These are phyloP conservation scores for Noctilio leporinus DNA, from an alignment of 2,113 vertebrate genomes.

Conservation along the genomic window DNA sequence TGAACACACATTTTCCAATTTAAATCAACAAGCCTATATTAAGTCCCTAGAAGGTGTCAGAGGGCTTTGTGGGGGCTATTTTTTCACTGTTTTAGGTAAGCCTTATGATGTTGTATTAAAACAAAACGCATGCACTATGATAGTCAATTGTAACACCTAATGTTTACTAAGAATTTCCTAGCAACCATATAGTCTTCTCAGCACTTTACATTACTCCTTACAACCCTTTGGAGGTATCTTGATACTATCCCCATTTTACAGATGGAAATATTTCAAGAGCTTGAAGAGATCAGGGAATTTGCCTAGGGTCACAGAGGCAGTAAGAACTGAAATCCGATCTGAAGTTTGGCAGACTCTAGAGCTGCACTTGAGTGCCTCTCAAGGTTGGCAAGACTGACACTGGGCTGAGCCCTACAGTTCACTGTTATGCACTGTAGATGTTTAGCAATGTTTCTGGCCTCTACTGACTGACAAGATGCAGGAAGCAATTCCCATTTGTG, in stretches of 20 bases:
- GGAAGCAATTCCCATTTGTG: neutral
- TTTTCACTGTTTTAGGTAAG: neutral
- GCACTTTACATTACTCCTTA: neutral
- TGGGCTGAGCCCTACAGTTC: too few relatives aligned
- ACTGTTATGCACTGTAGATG: neutral
- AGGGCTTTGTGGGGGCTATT: neutral
- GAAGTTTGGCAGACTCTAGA: neutral
- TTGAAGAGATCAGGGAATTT: neutral
- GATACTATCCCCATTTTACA: neutral
- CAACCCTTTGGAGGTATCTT: neutral
- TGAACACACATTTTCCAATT: neutral
- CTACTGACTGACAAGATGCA: neutral
- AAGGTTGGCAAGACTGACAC: accelerated
- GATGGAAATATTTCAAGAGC: neutral
- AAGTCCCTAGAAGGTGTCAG: neutral
- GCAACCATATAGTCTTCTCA: neutral
- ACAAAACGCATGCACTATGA: neutral
- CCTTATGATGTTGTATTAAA: neutral
- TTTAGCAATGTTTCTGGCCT: neutral
- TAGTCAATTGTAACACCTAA: neutral
- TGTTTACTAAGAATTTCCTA: neutral
- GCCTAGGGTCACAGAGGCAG: neutral
- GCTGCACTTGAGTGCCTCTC: neutral
- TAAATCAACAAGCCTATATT: neutral
- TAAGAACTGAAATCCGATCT: neutral